Evolutionary conservation across 2,113 vertebrate genomes (phyloP).

Genomic region (Isichthys henryi): DNA sequence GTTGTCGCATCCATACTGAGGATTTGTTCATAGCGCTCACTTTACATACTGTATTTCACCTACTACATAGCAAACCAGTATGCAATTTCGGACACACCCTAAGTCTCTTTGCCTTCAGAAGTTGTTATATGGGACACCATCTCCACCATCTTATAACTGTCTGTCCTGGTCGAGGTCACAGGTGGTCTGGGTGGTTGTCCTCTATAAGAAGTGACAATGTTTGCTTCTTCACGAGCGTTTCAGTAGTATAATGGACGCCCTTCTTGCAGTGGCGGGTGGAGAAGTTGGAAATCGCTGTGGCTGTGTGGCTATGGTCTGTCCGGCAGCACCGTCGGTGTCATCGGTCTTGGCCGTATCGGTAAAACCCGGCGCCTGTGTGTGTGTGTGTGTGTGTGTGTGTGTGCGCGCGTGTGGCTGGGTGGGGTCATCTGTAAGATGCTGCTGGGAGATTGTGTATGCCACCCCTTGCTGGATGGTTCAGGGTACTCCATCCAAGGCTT

Average conservation of each 20-base stretch:
- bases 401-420: neutral
- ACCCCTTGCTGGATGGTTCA: neutral
- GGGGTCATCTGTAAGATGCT: neutral
- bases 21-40: neutral
- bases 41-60: neutral
- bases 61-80: neutral
- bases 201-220: neutral
- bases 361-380: neutral
- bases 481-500: neutral
- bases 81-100: neutral
- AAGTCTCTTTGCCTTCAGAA: neutral
- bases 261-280: constrained; percentile 60
- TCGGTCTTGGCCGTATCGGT: constrained; percentile 13
- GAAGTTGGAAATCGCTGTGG: constrained; percentile 61
- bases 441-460: neutral
- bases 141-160: neutral
- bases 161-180: neutral
- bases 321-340: constrained; percentile 56
- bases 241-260: neutral
- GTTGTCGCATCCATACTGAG: neutral
- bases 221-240: neutral
- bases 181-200: neutral
- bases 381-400: neutral
- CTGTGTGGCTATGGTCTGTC: constrained; percentile 58
- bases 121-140: neutral